Evolutionary conservation across 2,113 vertebrate species (phyloP), one percentile per base, ranked within the genome.

Genomic region (Cricetomys ansorgei): DNA sequence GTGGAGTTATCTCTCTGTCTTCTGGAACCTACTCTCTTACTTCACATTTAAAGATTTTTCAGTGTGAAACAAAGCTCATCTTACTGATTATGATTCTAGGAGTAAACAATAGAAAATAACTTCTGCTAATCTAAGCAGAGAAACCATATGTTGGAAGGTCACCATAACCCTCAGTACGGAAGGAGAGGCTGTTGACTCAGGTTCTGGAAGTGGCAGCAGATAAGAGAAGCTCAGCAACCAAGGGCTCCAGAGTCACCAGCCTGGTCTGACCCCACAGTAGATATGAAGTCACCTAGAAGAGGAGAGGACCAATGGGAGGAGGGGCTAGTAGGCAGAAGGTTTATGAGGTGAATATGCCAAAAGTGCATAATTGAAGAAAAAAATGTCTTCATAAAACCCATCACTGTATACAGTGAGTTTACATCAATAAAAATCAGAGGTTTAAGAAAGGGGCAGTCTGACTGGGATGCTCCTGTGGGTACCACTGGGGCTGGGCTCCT

Each of bases 101-200:
- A 37, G 16, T 73, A 80, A 94, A 90, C 40, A 80, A 59, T 29
- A 53, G 59, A 89, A 94, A 81, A 81, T 57, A 21, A 84, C 65
- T 83, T 59, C 75, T 57, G 80, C n/a, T 89, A 85, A 85, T 76
- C 10, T 80, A 92, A 80, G n/a, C 45, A 92, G 89, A 83, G 64
- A 90, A 88, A 48, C 4, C 64, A 81, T 70, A 76, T 86, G 15
- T 17, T 72, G 72, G 48, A 62, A 92, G 89, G 25, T 64, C 37
- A 13, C 5, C 43, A 11, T 40, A 72, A 65, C 40, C n/a, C 7
- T 95, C 37, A 62, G 86, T 85, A 55, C 91, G 16, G 40, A 48
- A 81, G 62, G 34, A 65, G 62, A 48, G 80, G n/a, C 27, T 81
- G 1, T 48, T 72, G 16, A 86, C 50, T 19, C 8, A 31, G 55